These are phyloP conservation scores for Stomatorhinus walkeri DNA, from an alignment of 2,797 vertebrate genomes.

Conservation along the genomic window DNA sequence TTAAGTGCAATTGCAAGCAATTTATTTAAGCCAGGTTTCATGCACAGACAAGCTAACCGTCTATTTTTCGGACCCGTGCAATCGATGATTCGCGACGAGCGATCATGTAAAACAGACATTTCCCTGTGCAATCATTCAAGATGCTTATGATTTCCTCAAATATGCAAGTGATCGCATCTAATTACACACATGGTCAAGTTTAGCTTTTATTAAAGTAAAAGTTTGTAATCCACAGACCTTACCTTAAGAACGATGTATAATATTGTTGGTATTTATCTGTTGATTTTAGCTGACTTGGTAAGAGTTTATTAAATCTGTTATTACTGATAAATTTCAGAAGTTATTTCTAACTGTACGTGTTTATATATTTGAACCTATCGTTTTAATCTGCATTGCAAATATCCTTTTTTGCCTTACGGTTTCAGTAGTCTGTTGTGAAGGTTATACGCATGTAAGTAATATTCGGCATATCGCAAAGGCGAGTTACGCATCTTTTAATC, in stretches of 20 bases:
- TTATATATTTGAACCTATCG: neutral
- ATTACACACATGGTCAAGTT: neutral
- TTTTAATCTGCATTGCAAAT: neutral
- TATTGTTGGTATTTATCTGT: neutral
- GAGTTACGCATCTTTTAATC: neutral
- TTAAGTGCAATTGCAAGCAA: neutral
- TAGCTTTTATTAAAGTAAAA: constrained; percentile 1
- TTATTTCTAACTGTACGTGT: neutral
- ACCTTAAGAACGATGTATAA: neutral
- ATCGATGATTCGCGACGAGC: neutral
- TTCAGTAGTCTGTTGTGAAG: neutral
- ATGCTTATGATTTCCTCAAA: neutral
- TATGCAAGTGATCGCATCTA: neutral
- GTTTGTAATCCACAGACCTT: neutral
- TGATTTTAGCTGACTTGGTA: neutral
- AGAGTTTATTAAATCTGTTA: constrained; percentile 3
- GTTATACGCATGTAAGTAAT: neutral
- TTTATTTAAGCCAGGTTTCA: neutral
- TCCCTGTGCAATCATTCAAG: neutral
- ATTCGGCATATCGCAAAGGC: neutral
- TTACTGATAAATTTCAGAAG: neutral
- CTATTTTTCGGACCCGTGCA: neutral
- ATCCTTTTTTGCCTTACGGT: neutral
- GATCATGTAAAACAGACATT: neutral
- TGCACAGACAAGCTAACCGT: neutral